Conservation (phyloP, 1,140 invertebrate species). For the Hyposmocoma kahamanoa region DNA sequence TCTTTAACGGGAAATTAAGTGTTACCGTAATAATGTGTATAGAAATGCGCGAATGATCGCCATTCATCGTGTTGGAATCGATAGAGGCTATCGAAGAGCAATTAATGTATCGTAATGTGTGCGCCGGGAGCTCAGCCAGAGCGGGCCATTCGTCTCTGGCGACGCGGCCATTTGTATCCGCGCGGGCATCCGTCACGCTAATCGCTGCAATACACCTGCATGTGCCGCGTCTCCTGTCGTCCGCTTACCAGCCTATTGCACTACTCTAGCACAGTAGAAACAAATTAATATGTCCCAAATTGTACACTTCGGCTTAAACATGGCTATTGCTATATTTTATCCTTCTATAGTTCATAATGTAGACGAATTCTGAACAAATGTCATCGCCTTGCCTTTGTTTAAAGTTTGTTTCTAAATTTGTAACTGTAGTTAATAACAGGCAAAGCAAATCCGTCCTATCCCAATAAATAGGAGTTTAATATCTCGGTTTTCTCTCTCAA, state of each 20-base stretch:
- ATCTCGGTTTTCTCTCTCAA: constrained; percentile 33
- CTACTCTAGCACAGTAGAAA: too few species aligned
- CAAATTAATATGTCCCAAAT: too few species aligned
- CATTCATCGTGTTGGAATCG: constrained; percentile 1
- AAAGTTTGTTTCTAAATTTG: too few species aligned
- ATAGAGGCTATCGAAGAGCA: constrained; percentile 33
- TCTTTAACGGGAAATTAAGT: too few species aligned
- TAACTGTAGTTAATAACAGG: constrained; percentile 16
- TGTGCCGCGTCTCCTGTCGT: too few species aligned
- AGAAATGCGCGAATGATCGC: background rate
- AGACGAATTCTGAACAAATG: too few species aligned
- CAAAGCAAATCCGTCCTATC: constrained; percentile 21
- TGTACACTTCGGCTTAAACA: too few species aligned
- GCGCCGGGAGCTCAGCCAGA: constrained; percentile 20
- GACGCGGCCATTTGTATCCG: constrained; percentile 50
- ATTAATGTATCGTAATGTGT: constrained; percentile 48
- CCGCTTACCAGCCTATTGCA: too few species aligned
- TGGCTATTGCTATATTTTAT: too few species aligned
- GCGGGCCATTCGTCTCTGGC: constrained; percentile 45
- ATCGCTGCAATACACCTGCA: constrained; percentile 48
- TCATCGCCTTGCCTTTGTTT: too few species aligned
- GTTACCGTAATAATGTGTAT: too few species aligned
- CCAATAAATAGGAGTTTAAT: constrained; percentile 48
- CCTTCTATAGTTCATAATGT: too few species aligned
- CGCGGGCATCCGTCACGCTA: constrained; percentile 49